Evolutionary conservation across 2,797 vertebrate genomes (phyloP), one percentile per base, ranked within the genome.

Genomic region (Psittacula echo): DNA sequence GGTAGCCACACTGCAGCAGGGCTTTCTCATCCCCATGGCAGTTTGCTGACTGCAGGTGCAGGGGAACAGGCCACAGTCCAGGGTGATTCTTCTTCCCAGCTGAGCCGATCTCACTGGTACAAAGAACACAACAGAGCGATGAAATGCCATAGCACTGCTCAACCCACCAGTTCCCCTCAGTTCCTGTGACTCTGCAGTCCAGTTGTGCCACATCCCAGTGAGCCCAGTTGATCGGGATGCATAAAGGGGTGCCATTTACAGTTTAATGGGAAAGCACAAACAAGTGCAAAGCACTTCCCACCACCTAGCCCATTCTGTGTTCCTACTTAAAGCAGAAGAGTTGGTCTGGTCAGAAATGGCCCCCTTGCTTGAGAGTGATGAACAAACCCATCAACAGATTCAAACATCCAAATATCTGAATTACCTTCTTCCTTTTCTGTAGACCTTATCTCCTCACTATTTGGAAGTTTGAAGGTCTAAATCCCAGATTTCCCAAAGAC

Each of bases 21-120:
- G 97, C 97, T 96, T 97, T 97, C 97, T 99, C 99, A 61, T 99
- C 97, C 7, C 99, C 99, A 5, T 97, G 98, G 96, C 99, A 99
- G 96, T 99, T 99, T 80, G 99, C 97, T 21, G 98, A 98, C 85
- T 98, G 98, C 11, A 99, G 98, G 95, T 99, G 98, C 92, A 98
- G 98, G 71, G 99, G 98, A 87, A 98, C 97, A 9, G 98, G 98
- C 93, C 98, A 98, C 1, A 98, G 96, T 70, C 97, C 97, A 0
- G 98, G 98, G 92, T 97, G 97, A 14, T 97, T 97, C 92, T 98
- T 98, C 91, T 97, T 98, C 94, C 98, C 91, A 5, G 98, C 98
- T 1, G 98, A 98, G 93, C 99, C 99, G 0, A 99, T 99, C 93
- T 99, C 98, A 51, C 99, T 99, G 94, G 75, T 79, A 66, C 11